Percentiles rank a stretch among this genome's conserved stretches.
Evolutionary conservation across 2,113 vertebrate genomes (phyloP).

Genomic region (Emberiza fucata): DNA sequence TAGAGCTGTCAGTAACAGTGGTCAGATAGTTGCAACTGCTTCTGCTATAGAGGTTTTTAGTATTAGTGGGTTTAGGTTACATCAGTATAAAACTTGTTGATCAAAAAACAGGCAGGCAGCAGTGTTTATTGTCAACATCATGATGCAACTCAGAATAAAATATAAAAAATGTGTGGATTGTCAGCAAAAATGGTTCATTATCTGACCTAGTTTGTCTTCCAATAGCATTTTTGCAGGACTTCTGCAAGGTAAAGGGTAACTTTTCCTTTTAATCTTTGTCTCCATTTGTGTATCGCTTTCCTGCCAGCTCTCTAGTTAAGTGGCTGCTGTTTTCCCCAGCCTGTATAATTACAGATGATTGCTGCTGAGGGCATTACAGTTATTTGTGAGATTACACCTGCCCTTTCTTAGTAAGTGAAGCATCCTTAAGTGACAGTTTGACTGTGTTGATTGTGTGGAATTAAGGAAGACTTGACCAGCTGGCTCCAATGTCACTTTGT

Average conservation of each 20-base stretch:
- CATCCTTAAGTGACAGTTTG: not conserved
- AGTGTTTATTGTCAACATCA: not conserved
- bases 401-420: not conserved
- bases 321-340: not conserved
- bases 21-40: not conserved
- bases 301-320: not conserved
- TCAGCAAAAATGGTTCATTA: not conserved
- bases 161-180: not conserved
- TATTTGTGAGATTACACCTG: not conserved
- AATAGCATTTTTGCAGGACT: not conserved
- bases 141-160: not conserved
- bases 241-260: not conserved
- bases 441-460: not conserved
- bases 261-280: not conserved
- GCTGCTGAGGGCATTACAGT: not conserved
- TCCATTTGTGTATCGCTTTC: not conserved
- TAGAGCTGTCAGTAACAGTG: not conserved
- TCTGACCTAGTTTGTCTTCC: not conserved
- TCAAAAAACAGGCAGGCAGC: not conserved
- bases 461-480: not conserved
- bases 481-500: conserved; percentile 48
- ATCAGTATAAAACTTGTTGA: not conserved
- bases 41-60: not conserved
- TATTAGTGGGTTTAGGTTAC: not conserved
- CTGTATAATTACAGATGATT: not conserved